Evolutionary conservation across 2,888 invertebrate genomes (phyloP).

Genomic region (Pocota personata): DNA sequence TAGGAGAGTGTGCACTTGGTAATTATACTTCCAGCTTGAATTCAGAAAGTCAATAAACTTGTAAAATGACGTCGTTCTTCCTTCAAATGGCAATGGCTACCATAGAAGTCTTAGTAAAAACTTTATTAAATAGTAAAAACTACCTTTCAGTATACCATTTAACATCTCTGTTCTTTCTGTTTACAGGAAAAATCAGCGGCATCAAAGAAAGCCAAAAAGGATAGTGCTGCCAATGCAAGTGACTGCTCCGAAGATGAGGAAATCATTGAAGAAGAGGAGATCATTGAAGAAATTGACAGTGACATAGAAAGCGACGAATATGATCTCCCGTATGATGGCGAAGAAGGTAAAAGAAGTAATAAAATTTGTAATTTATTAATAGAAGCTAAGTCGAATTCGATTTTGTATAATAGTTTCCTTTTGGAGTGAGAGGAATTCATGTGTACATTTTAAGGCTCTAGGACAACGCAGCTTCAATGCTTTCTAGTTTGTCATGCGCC

Average conservation of each 20-base stretch:
- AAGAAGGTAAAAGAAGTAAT: slow-evolving; percentile 77
- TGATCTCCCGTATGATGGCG: slow-evolving; percentile 81
- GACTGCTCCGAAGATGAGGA: slow-evolving; percentile 79
- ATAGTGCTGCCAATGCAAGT: slow-evolving; percentile 74
- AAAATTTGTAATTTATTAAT: slow-evolving; percentile 23
- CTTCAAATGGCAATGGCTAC: not conserved
- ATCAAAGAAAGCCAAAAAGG: slow-evolving; percentile 83
- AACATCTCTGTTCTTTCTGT: not conserved
- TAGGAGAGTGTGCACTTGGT: not conserved
- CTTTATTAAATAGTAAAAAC: not conserved
- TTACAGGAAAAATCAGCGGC: slow-evolving; percentile 81
- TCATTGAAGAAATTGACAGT: slow-evolving; percentile 77
- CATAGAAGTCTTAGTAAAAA: not conserved
- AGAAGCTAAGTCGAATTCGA: slow-evolving; percentile 9
- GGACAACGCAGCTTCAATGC: too few species aligned
- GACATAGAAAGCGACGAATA: slow-evolving; percentile 82
- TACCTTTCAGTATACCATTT: not conserved
- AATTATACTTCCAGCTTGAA: not conserved
- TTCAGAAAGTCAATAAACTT: too few species aligned
- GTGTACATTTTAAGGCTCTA: not conserved
- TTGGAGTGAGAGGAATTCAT: not conserved
- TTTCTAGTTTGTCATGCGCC: too few species aligned
- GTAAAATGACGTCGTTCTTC: not conserved
- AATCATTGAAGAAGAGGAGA: slow-evolving; percentile 77
- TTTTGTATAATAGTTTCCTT: not conserved